Evolutionary conservation across 2,888 invertebrate species (phyloP).

Genomic region (Leptinotarsa peninsularis): DNA sequence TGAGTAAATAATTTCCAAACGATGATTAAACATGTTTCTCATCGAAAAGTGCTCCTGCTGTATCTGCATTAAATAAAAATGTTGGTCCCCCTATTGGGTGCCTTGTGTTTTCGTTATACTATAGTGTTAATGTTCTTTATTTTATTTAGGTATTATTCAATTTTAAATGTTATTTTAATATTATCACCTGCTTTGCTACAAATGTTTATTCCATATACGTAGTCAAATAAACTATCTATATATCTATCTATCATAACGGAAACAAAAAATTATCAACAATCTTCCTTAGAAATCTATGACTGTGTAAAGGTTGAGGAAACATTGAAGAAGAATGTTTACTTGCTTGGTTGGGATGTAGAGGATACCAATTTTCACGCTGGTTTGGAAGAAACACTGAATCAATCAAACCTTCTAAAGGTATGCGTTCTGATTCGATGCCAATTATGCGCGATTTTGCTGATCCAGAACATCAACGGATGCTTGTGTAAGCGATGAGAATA

Average conservation of each 20-base stretch:
- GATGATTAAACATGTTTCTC: conserved; percentile 22
- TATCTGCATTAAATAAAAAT: conserved; percentile 46
- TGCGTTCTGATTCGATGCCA: conserved; percentile 38
- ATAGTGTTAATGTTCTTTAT: no score
- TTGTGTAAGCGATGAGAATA: conserved; percentile 38
- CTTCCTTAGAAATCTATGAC: conserved; percentile 51
- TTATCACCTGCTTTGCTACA: no score
- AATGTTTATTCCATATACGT: no score
- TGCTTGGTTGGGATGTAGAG: conserved; percentile 58
- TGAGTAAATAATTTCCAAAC: not conserved
- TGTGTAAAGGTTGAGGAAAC: conserved; percentile 48
- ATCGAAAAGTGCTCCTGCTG: conserved; percentile 54
- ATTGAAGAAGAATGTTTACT: conserved; percentile 49
- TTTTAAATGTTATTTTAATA: no score
- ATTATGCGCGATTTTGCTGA: conserved; percentile 22
- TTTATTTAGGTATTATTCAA: no score
- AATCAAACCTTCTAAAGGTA: conserved; percentile 45
- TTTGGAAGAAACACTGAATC: conserved; percentile 46
- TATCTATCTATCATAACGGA: conserved; percentile 44
- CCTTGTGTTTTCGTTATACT: no score
- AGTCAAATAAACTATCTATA: no score
- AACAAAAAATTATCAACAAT: conserved; percentile 51
- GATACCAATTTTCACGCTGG: conserved; percentile 50
- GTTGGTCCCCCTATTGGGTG: no score
- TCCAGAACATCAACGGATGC: conserved; percentile 30